Conservation (phyloP, 2,797 vertebrate genomes). For the Lindbergichthys nudifrons region DNA sequence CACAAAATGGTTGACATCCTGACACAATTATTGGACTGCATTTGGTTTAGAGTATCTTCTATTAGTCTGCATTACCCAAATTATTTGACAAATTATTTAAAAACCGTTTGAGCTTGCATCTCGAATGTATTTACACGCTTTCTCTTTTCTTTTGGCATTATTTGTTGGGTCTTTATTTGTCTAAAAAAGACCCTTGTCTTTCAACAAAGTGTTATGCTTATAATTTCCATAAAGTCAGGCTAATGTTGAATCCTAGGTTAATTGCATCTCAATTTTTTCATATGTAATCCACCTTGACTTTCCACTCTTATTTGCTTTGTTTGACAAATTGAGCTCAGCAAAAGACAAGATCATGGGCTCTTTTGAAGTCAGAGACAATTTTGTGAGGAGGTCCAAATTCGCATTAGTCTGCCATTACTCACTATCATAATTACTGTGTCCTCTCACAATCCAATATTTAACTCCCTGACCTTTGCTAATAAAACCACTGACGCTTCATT, state of each 20-base stretch:
- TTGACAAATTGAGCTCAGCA: constrained; percentile 51
- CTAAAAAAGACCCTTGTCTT: constrained; percentile 8
- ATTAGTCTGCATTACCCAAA: not conserved
- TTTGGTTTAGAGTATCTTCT: not conserved
- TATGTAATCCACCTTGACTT: constrained; percentile 66
- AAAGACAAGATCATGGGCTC: constrained; percentile 35
- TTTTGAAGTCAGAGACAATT: constrained; percentile 56
- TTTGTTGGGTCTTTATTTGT: constrained; percentile 12
- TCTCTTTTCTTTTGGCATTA: constrained; percentile 2
- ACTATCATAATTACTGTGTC: constrained; percentile 68
- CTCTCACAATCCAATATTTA: constrained; percentile 57
- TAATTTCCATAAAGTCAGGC: constrained; percentile 36
- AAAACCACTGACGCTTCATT: constrained; percentile 39
- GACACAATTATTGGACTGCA: not conserved
- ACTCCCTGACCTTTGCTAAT: constrained; percentile 60
- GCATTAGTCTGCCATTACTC: constrained; percentile 54
- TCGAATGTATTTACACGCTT: not conserved
- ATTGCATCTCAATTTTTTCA: constrained; percentile 70
- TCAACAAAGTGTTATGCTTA: constrained; percentile 36
- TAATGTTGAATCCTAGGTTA: constrained; percentile 67
- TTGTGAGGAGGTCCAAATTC: constrained; percentile 49
- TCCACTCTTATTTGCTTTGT: constrained; percentile 55
- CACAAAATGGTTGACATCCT: constrained; percentile 29
- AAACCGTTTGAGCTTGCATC: not conserved
- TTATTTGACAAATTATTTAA: constrained; percentile 2